phyloP scores from a whole-genome alignment of 2,113 vertebrate genomes.

The Rhea americana region DNA sequence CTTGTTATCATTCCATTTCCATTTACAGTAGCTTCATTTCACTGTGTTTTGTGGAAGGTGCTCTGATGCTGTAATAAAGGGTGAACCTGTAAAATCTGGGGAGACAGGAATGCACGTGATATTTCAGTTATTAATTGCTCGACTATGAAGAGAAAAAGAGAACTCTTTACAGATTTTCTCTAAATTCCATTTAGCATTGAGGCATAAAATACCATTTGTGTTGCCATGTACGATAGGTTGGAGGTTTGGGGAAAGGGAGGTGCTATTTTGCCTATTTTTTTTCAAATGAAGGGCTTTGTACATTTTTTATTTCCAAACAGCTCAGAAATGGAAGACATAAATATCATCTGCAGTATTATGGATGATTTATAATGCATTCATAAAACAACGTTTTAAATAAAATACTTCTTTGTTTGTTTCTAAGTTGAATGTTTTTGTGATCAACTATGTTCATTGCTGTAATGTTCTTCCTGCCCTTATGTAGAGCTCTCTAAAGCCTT shows the following conservation, averaged over 20 bases:
- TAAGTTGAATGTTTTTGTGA: background rate
- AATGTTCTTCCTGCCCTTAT: background rate
- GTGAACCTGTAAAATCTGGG: background rate
- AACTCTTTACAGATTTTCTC: background rate
- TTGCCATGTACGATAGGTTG: background rate
- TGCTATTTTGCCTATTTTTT: background rate
- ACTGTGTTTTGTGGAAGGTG: background rate
- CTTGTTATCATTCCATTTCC: conserved; percentile 18
- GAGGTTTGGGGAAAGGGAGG: background rate
- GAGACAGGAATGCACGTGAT: background rate
- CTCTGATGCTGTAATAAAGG: conserved; percentile 5
- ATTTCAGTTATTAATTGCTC: background rate
- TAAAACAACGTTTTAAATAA: background rate
- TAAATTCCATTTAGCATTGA: background rate
- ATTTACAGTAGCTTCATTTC: background rate
- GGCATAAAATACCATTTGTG: background rate
- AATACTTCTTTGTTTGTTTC: background rate
- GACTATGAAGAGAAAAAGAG: background rate
- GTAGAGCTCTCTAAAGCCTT: background rate
- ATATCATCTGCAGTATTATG: background rate
- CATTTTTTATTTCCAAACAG: background rate
- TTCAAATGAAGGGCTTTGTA: background rate
- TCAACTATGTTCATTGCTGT: background rate
- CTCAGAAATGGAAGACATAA: background rate
- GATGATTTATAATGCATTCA: background rate